Conservation (phyloP, 2,113 vertebrate genomes). For the Nothocercus julius region DNA sequence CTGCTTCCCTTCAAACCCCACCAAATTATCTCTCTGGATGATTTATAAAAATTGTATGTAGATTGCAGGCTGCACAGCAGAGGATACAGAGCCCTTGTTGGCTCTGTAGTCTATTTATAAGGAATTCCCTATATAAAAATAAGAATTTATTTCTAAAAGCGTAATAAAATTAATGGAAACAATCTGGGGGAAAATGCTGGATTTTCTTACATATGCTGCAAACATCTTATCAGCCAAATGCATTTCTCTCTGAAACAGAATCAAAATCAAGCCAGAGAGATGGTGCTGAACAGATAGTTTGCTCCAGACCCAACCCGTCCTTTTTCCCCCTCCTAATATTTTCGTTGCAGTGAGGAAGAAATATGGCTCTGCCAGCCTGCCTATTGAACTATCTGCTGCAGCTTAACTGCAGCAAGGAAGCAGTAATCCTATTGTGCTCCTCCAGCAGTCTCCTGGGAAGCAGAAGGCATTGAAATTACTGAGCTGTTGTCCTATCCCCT, state of each 20-base stretch:
- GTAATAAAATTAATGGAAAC: not conserved
- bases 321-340: constrained; percentile 34
- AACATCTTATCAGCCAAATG: not conserved
- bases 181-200: not conserved
- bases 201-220: constrained; percentile 1
- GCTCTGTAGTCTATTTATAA: not conserved
- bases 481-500: constrained; percentile 69
- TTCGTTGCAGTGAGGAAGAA: constrained; percentile 62
- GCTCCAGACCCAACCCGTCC: constrained; percentile 23
- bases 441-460: constrained; percentile 73
- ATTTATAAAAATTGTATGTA: constrained; percentile 17
- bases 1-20: not conserved
- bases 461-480: constrained; percentile 71
- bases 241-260: not conserved
- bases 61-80: not conserved
- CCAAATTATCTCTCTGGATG: not conserved
- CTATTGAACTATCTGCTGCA: constrained; percentile 74
- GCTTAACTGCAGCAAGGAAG: constrained; percentile 73
- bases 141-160: not conserved
- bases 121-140: not conserved
- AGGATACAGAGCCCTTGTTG: not conserved
- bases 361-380: constrained; percentile 60
- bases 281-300: constrained; percentile 34
- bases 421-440: constrained; percentile 79
- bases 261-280: not conserved